Percentiles rank a stretch among this genome's conserved stretches.
Evolutionary conservation across 2,888 invertebrate species (phyloP).

Genomic region (Prosapia bicincta): DNA sequence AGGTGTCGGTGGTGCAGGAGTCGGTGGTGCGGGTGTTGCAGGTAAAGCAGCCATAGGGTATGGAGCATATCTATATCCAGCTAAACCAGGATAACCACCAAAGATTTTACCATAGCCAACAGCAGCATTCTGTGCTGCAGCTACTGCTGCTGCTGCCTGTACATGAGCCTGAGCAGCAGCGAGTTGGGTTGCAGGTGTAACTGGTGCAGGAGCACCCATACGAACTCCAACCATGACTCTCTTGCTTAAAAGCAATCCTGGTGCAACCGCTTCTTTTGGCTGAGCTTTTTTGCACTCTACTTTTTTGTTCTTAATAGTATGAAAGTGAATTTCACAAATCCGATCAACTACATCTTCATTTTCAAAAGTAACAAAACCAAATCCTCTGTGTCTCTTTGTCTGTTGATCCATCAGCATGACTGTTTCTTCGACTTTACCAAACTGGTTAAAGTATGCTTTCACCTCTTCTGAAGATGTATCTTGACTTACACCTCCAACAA

Average conservation of each 20-base stretch:
- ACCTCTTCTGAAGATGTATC: slow-evolving; percentile 90
- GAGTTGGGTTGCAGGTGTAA: slow-evolving; percentile 49
- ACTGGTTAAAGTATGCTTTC: slow-evolving; percentile 85
- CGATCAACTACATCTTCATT: slow-evolving; percentile 88
- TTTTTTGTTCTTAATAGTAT: slow-evolving; percentile 89
- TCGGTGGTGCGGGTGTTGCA: slow-evolving; percentile 51
- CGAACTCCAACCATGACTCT: slow-evolving; percentile 63
- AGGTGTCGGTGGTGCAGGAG: slow-evolving; percentile 52
- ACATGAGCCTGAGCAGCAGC: slow-evolving; percentile 50
- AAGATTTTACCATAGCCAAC: slow-evolving; percentile 66
- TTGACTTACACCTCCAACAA: slow-evolving; percentile 89
- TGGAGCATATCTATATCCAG: slow-evolving; percentile 59
- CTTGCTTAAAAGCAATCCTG: slow-evolving; percentile 63
- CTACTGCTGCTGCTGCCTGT: slow-evolving; percentile 50
- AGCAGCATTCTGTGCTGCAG: slow-evolving; percentile 57
- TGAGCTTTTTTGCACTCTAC: slow-evolving; percentile 89
- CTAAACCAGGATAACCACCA: slow-evolving; percentile 57
- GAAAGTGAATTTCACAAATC: slow-evolving; percentile 91
- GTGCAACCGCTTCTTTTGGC: slow-evolving; percentile 83
- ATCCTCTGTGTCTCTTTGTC: slow-evolving; percentile 86
- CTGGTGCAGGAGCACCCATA: slow-evolving; percentile 53
- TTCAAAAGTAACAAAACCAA: slow-evolving; percentile 89
- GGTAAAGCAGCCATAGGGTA: slow-evolving; percentile 53
- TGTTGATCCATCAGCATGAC: slow-evolving; percentile 94
- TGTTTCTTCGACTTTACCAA: slow-evolving; percentile 83